Base-by-base conservation (phyloP, 2,113 vertebrate species). In the Mesoclemmys tuberculata region DNA sequence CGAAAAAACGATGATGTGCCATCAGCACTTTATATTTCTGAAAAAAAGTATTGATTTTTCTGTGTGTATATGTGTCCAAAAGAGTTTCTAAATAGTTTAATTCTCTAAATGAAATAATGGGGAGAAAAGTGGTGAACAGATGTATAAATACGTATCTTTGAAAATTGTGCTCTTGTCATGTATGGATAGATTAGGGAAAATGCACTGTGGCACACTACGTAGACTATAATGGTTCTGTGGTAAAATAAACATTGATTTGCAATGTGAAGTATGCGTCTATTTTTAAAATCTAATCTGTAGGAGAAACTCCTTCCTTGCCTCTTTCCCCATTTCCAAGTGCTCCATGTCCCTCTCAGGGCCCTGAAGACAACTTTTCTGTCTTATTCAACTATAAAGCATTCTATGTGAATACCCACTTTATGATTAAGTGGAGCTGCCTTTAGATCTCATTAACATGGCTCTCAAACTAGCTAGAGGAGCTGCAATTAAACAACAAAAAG, bases 1-100 rank as follows among this genome's bases (percentile, higher is more conserved):
- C 98, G 54, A 99, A 98, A 77, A 99, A 98, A 92, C 98, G 98
- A 81, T 99, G 98, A 98, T 96, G 5, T 81, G 54, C 46, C 55
- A 4, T 41, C 1, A 77, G 4, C 13, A 27, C 91, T 84, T 82
- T 56, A 6, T 92, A 2, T 77, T 97, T 87, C 55, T 38, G 88
- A 51, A 84, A 21, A 26, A 22, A 55, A 90, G 5, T 87, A 79
- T 89, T 85, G 58, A 52, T 9, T 27, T 24, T 78, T 71, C 35
- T 1, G 4, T 90, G 79, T 46, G 4, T 77, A 2, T 18, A 4
- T 61, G 80, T 49, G 77, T 84, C 78, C 91, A n/a, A 75, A 41
- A 80, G 68, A 1, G 1, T 94, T 94, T 93, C 83, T 93, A 35
- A 90, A 82, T 88, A 78, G 86, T 83, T n/a, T 61, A 27, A 35